phyloP scores from a whole-genome alignment of 92 coral and sea anemone genomes.

The Galaxea fascicularis region DNA sequence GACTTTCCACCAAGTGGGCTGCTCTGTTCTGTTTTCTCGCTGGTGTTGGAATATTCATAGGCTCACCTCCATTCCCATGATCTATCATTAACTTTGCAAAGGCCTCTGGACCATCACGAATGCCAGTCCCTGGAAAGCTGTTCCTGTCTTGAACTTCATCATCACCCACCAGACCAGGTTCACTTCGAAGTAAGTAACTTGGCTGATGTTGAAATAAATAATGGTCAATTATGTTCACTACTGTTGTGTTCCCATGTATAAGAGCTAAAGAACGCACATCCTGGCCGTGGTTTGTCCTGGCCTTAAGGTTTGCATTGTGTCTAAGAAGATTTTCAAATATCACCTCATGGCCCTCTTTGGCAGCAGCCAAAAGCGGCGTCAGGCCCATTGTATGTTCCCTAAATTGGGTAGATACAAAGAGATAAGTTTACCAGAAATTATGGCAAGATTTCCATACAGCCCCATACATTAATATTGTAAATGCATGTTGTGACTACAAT shows the following conservation, averaged over 20 bases:
- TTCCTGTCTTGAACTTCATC: constrained; percentile 43
- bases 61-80: constrained; percentile 18
- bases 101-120: constrained; percentile 85
- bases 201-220: constrained; percentile 49
- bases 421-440: not conserved
- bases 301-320: constrained; percentile 62
- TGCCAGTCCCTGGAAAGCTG: constrained; percentile 43
- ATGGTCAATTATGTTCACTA: constrained; percentile 83
- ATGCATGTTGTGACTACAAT: too few species aligned
- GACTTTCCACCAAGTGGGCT: constrained; percentile 39
- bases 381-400: constrained; percentile 73
- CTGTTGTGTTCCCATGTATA: constrained; percentile 60
- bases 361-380: constrained; percentile 89
- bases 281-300: constrained; percentile 71
- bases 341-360: constrained; percentile 84
- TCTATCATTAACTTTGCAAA: constrained; percentile 66
- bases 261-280: constrained; percentile 78
- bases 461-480: too few species aligned
- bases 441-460: too few species aligned
- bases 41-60: constrained; percentile 34
- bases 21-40: not conserved
- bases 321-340: constrained; percentile 74
- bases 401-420: not conserved
- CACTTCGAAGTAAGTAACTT: constrained; percentile 76
- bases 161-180: constrained; percentile 77